Evolutionary conservation across 2,888 invertebrate species (phyloP).

Genomic region (Drosophila recens): DNA sequence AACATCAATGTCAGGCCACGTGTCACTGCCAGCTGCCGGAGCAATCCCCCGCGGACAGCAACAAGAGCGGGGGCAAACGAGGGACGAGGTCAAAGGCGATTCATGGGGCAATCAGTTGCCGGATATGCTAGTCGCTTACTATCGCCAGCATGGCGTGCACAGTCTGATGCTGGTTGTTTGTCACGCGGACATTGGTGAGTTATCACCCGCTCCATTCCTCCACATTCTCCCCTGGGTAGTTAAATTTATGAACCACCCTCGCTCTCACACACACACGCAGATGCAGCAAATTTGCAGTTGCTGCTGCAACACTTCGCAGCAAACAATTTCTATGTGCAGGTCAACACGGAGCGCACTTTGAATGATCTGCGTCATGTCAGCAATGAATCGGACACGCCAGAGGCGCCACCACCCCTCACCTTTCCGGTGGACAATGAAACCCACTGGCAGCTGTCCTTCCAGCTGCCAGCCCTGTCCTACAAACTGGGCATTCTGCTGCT

Average conservation of each 20-base stretch:
- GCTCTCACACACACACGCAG: no score
- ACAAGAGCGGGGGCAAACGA: conserved; percentile 10
- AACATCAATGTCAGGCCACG: conserved; percentile 58
- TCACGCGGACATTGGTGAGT: conserved; percentile 74
- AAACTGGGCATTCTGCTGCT: conserved; percentile 81
- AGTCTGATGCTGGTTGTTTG: conserved; percentile 80
- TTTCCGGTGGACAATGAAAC: conserved; percentile 62
- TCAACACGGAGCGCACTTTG: conserved; percentile 68
- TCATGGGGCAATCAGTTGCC: conserved; percentile 78
- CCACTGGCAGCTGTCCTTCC: conserved; percentile 62
- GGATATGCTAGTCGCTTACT: conserved; percentile 81
- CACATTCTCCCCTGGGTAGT: neutral
- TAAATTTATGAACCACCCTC: conserved; percentile 44
- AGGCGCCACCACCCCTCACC: conserved; percentile 66
- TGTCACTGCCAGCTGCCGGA: conserved; percentile 64
- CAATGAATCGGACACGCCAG: conserved; percentile 35
- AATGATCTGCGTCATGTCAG: conserved; percentile 53
- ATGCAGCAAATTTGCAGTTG: conserved; percentile 32
- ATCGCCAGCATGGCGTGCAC: conserved; percentile 79
- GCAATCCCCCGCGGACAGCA: conserved; percentile 49
- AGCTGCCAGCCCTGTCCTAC: conserved; percentile 60
- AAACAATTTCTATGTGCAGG: conserved; percentile 70
- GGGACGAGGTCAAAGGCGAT: conserved; percentile 32
- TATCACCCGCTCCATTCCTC: conserved; percentile 14
- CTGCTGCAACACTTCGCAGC: conserved; percentile 61